A percentile compares a stretch with the other conserved stretches of the same genome.
Evolutionary conservation across 2,888 invertebrate species (phyloP).

Genomic region (Agriopis leucophaearia): DNA sequence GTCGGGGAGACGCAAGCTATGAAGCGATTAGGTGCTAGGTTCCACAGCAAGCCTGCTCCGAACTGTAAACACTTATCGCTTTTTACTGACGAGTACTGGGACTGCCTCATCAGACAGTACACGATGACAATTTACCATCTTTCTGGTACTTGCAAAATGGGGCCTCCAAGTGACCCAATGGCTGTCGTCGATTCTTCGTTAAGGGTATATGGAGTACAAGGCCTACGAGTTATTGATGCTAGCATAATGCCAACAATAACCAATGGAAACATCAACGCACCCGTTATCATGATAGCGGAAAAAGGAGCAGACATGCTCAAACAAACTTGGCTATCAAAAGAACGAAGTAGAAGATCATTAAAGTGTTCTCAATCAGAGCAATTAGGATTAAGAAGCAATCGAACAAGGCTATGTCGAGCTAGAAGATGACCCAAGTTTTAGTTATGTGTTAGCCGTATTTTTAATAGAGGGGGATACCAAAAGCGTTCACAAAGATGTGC

Average conservation of each 20-base stretch:
- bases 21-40: slow-evolving; percentile 92
- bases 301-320: slow-evolving; percentile 94
- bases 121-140: slow-evolving; percentile 96
- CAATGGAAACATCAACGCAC: slow-evolving; percentile 95
- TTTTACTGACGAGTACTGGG: slow-evolving; percentile 95
- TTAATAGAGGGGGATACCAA: slow-evolving; percentile 31
- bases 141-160: slow-evolving; percentile 95
- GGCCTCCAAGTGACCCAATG: slow-evolving; percentile 90
- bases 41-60: slow-evolving; percentile 91
- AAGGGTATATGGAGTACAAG: slow-evolving; percentile 91
- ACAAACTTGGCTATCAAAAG: slow-evolving; percentile 87
- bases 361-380: slow-evolving; percentile 60
- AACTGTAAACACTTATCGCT: slow-evolving; percentile 93
- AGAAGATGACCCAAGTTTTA: slow-evolving; percentile 64
- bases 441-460: slow-evolving; percentile 33
- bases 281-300: slow-evolving; percentile 95
- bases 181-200: slow-evolving; percentile 94
- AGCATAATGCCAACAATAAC: slow-evolving; percentile 95
- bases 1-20: slow-evolving; percentile 92
- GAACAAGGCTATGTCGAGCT: slow-evolving; percentile 56
- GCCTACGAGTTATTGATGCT: slow-evolving; percentile 94
- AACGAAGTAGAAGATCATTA: slow-evolving; percentile 60
- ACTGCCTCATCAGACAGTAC: slow-evolving; percentile 93
- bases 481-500: slow-evolving; percentile 31
- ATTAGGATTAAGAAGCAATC: slow-evolving; percentile 53